These are phyloP conservation scores for Puffinus mauretanicus DNA, from an alignment of 2,113 vertebrate genomes.

Conservation along the genomic window DNA sequence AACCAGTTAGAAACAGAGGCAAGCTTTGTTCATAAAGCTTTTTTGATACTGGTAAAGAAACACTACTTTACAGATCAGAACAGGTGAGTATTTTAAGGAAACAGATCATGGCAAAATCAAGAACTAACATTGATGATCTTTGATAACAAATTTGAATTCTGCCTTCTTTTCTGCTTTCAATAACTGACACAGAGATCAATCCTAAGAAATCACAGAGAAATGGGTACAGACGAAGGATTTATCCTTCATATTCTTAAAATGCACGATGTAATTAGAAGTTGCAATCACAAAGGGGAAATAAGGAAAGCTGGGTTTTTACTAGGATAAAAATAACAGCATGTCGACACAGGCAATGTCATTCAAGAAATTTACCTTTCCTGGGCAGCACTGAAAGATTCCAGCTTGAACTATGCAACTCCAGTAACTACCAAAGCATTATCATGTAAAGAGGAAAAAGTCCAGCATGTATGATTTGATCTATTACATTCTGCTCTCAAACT, in stretches of 20 bases:
- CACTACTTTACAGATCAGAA: background rate
- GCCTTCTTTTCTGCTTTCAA: background rate
- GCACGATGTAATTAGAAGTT: background rate
- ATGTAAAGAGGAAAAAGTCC: background rate
- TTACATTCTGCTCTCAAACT: background rate
- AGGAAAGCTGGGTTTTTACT: background rate
- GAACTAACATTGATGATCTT: background rate
- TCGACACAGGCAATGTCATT: background rate
- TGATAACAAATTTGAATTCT: background rate
- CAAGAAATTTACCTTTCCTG: background rate
- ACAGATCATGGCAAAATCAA: background rate
- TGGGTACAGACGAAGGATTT: background rate
- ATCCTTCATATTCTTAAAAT: background rate
- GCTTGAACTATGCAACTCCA: background rate
- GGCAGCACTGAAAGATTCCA: background rate
- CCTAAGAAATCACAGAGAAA: background rate
- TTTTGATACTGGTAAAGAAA: background rate
- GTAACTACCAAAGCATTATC: background rate
- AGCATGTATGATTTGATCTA: background rate
- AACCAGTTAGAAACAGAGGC: background rate
- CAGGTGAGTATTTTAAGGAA: background rate
- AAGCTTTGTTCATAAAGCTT: background rate
- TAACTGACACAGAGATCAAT: background rate
- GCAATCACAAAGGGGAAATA: background rate
- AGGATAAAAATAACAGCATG: background rate